phyloP scores from a whole-genome alignment of 2,797 vertebrate genomes.

The Amazona finschi region DNA sequence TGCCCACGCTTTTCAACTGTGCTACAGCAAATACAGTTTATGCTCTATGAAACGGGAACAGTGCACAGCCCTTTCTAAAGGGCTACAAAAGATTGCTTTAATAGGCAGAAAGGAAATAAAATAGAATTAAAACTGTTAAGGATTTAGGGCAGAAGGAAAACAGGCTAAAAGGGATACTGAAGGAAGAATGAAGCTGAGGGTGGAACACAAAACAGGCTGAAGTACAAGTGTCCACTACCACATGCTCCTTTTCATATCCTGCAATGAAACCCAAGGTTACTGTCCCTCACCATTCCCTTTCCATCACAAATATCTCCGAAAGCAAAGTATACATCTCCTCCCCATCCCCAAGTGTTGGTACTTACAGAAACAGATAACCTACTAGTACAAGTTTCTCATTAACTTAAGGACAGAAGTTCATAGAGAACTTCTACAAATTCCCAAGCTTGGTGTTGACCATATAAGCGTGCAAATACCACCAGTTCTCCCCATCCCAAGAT shows the following conservation, averaged over 20 bases:
- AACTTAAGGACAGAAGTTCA: neutral
- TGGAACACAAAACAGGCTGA: neutral
- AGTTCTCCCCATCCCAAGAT: neutral
- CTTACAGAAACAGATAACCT: neutral
- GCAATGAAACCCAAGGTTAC: neutral
- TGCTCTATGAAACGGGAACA: neutral
- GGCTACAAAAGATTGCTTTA: neutral
- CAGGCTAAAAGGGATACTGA: neutral
- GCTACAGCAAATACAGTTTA: neutral
- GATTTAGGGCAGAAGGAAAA: neutral
- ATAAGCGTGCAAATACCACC: neutral
- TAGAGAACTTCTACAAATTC: neutral
- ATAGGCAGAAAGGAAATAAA: neutral
- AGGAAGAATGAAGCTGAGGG: neutral
- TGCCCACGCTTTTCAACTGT: neutral
- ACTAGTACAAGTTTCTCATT: neutral
- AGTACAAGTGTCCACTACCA: neutral
- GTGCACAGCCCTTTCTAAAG: neutral
- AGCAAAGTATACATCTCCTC: neutral
- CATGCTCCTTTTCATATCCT: neutral
- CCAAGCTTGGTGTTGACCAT: neutral
- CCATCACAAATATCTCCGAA: neutral
- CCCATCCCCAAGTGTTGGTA: neutral
- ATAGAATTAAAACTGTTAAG: neutral
- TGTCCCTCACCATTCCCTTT: neutral